These are phyloP conservation scores for Microchirus variegatus DNA, from an alignment of 2,797 vertebrate genomes.

Conservation along the genomic window DNA sequence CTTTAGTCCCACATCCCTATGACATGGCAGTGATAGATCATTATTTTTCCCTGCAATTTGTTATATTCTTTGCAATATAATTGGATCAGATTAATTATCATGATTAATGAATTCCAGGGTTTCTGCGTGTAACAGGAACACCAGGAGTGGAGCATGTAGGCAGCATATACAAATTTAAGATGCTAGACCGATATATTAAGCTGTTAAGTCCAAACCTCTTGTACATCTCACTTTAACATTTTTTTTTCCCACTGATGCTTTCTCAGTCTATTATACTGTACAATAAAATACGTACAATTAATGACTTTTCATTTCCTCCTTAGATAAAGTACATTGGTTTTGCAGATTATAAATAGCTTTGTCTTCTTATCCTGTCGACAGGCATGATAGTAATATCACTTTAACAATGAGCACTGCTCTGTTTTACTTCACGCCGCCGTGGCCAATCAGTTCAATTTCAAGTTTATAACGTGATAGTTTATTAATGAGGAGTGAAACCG, in stretches of 20 bases:
- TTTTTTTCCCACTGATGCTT: too few species aligned
- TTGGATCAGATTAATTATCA: conserved; percentile 99
- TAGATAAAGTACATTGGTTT: background rate
- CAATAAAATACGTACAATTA: background rate
- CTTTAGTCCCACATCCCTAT: conserved; percentile 93
- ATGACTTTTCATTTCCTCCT: background rate
- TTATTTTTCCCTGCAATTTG: conserved; percentile 99
- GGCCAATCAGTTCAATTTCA: conserved; percentile 77
- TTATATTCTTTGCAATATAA: conserved; percentile 99
- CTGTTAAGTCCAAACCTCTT: conserved; percentile 58
- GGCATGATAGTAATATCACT: conserved; percentile 15
- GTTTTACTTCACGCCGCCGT: conserved; percentile 67
- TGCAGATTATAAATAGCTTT: background rate
- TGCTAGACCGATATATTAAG: conserved; percentile 80
- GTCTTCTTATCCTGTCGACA: background rate
- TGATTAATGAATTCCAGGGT: conserved; percentile 96
- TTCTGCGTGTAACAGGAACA: conserved; percentile 93
- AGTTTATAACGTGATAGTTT: conserved; percentile 74
- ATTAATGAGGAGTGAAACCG: conserved; percentile 83
- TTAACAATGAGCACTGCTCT: conserved; percentile 24
- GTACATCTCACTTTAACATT: conserved; percentile 72
- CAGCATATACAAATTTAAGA: conserved; percentile 89
- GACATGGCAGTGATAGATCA: conserved; percentile 99
- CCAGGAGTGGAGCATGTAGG: conserved; percentile 84
- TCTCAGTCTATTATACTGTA: conserved; percentile 1